A percentile compares a stretch with the other conserved stretches of the same genome.
Conservation (phyloP, 2,888 invertebrate species). For the Seladonia tumulorum region DNA sequence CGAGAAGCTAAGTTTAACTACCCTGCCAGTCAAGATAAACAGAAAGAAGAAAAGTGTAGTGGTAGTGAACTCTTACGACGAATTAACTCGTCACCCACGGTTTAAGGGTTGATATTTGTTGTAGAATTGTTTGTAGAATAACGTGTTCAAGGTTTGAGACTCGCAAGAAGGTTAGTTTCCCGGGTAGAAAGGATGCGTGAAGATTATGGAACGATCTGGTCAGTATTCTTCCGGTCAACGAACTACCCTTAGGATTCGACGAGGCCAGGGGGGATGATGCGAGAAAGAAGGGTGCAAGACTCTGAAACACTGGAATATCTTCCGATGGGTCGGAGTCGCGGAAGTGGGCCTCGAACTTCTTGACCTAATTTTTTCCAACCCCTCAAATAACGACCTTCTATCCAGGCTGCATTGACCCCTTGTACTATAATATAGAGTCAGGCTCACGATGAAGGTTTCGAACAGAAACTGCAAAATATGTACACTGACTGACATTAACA, state of each 20-base stretch:
- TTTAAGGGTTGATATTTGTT: too few relatives aligned
- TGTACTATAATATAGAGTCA: too few relatives aligned
- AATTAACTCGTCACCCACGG: neutral
- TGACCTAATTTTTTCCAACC: constrained; percentile 58
- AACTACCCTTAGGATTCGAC: neutral
- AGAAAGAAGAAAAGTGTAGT: neutral
- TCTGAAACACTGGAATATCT: constrained; percentile 21
- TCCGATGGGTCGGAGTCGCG: constrained; percentile 29
- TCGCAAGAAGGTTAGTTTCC: too few relatives aligned
- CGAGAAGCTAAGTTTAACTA: too few relatives aligned
- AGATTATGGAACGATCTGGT: neutral
- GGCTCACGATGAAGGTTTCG: too few relatives aligned
- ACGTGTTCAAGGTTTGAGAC: too few relatives aligned
- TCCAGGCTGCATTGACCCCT: neutral
- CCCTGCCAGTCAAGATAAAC: too few relatives aligned
- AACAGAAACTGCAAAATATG: too few relatives aligned
- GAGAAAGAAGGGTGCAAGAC: constrained; percentile 20
- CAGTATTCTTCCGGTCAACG: neutral
- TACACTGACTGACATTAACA: too few relatives aligned
- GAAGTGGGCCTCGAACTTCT: constrained; percentile 59
- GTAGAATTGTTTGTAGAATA: too few relatives aligned
- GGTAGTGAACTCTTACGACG: neutral
- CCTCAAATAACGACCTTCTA: constrained; percentile 10
- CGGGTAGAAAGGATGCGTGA: too few relatives aligned
- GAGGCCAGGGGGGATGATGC: constrained; percentile 14